Percentiles rank a stretch among this genome's conserved stretches.
These are phyloP conservation scores for Lagria hirta DNA, from an alignment of 2,888 invertebrate species.

Conservation along the genomic window DNA sequence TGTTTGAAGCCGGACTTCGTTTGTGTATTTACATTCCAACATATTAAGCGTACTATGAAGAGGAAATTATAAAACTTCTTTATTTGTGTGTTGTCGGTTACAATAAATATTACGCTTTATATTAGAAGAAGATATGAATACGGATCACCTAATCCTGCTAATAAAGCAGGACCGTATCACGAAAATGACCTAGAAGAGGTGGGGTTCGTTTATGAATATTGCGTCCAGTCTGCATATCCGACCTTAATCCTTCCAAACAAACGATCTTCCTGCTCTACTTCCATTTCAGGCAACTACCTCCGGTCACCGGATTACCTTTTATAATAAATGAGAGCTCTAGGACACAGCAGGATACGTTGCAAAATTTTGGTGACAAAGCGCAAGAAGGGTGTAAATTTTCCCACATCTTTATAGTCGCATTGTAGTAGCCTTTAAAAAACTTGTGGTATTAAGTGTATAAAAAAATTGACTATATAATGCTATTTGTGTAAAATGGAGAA, in stretches of 20 bases:
- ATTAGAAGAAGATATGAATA: slow-evolving; percentile 18
- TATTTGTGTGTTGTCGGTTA: slow-evolving; percentile 5
- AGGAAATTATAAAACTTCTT: too few species aligned
- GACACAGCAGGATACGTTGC: too few species aligned
- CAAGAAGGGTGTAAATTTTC: too few species aligned
- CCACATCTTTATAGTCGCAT: too few species aligned
- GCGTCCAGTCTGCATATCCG: slow-evolving; percentile 29
- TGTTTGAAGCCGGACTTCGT: slow-evolving; percentile 11
- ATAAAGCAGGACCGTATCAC: slow-evolving; percentile 18
- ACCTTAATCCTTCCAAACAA: slow-evolving; percentile 30
- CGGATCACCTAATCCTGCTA: slow-evolving; percentile 18
- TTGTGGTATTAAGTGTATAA: too few species aligned
- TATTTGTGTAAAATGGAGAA: too few species aligned
- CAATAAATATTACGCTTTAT: too few species aligned
- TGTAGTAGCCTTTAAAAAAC: too few species aligned
- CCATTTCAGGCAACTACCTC: slow-evolving; percentile 16
- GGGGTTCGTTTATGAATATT: slow-evolving; percentile 31
- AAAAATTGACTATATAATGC: too few species aligned
- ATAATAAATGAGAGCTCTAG: slow-evolving; percentile 19
- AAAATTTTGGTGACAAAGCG: too few species aligned
- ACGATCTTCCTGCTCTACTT: slow-evolving; percentile 29
- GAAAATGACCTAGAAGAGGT: slow-evolving; percentile 17
- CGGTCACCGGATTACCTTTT: slow-evolving; percentile 23
- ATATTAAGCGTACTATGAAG: too few species aligned
- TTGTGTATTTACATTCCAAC: slow-evolving; percentile 12